Base-by-base conservation (phyloP, 1,140 invertebrate genomes). In the Nautilus pompilius region DNA sequence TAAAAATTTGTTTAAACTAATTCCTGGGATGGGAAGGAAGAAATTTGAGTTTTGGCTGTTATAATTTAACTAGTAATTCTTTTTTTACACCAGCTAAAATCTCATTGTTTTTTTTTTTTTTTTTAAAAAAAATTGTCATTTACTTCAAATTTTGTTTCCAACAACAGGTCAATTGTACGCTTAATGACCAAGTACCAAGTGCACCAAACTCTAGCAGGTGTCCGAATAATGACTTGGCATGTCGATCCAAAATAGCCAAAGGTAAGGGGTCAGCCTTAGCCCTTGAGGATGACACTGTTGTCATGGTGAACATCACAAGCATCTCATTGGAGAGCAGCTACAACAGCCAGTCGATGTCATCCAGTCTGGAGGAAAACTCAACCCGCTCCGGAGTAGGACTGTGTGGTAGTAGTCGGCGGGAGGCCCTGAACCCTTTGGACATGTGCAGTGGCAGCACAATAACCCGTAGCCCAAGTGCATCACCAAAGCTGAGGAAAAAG, bases 281-380 rank as follows among this genome's bases (percentile, higher is more conserved):
- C 34, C 51, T 79, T n/a, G 77, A 78, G 33, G 74, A 78, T 55
- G 75, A 79, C 8, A 67, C 67, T 41, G 74, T 77, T 8, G 64
- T 75, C 17, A 71, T 76, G 60, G 68, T 76, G 20, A 75, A 71
- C 49, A 63, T 62, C 22, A 60, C 58, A 1, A 30, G 30, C 36
- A 26, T 49, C 13, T n/a, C n/a, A n/a, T n/a, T n/a, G n/a, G 49
- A 53, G 5, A 26, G 29, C 17, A 53, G 49, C 49, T 53, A 53
- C 24, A 53, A 22, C 4, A 53, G 26, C 24, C 49, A 53, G 17
- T 53, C 49, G 5, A 53, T 53, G 49, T 28, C 49, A 24, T 53
- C 49, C 15, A 53, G 49, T 24, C 17, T 53, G n/a, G 49, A 53
- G 5, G 49, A 53, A 15, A 4, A 53, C 20, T 53, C 24, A 8